Base-by-base conservation (phyloP, 2,888 invertebrate species). In the Mythimna lalbum region DNA sequence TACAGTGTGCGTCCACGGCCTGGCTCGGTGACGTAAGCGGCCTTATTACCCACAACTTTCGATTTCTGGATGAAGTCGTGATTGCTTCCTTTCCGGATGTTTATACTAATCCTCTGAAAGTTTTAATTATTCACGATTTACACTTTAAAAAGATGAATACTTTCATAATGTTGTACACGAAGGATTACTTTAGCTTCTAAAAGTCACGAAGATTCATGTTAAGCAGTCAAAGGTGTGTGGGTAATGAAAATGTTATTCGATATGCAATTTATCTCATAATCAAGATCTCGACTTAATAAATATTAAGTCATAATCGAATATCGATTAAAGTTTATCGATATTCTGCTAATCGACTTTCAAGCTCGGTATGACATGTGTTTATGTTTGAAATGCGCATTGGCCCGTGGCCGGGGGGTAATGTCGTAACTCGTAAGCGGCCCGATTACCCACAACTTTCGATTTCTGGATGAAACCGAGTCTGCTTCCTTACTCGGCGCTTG, bases 41-140 rank as follows among this genome's bases (percentile, higher is more conserved):
- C 85, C 87, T 83, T 86, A 89, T 90, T 88, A 86, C 78, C 73
- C 79, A 80, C 73, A 76, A 91, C 94, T 94, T 93, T 94, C 93
- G 88, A 87, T 93, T 91, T 93, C 93, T 93, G 94, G 94, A 93
- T 93, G 90, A 92, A 92, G 89, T 86, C 86, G 88, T 89, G 81
- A 73, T 78, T 62, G 86, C 87, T 90, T 90, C 90, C 90, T 90
- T 81, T 36, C 63, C 65, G 69, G 55, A 50, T 53, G 69, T 27
- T 56, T 56, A 49, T 73, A 19, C 43, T 43, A 60, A 71, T 69
- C 64, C 68, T 65, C 72, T 65, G 33, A 43, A 59, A 55, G 57
- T 66, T 66, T 57, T 19, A 23, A 39, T 56, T 12, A 2, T 55
- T 23, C 47, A 56, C 74, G 39, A 63, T 55, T 23, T 7, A 33